These are phyloP conservation scores for Marmota monax DNA, from an alignment of 2,113 vertebrate genomes.

Conservation along the genomic window DNA sequence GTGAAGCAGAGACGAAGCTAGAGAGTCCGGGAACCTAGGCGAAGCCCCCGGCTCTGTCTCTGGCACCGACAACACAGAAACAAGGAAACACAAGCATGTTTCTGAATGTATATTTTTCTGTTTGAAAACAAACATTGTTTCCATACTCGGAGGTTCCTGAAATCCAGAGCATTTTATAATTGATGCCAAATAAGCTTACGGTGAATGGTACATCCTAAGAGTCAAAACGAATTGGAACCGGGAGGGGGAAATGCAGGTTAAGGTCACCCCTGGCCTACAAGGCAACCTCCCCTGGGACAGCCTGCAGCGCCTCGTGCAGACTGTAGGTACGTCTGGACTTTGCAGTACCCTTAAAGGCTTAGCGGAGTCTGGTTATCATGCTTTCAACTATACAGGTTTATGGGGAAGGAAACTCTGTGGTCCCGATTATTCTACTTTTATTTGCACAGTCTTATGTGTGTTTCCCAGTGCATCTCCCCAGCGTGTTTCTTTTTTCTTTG, in stretches of 20 bases:
- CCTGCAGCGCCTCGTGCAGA: background rate
- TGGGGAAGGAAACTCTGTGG: background rate
- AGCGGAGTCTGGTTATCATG: background rate
- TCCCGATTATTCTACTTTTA: background rate
- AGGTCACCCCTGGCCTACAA: background rate
- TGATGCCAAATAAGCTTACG: background rate
- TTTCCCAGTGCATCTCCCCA: background rate
- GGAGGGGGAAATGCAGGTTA: no score
- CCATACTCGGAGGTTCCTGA: background rate
- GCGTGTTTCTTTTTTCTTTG: background rate
- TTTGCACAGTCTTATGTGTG: background rate
- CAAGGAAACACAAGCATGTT: background rate
- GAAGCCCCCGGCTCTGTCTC: background rate
- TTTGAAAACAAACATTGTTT: background rate
- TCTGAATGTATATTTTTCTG: background rate
- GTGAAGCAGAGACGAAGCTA: background rate
- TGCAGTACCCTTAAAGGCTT: background rate
- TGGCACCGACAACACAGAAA: background rate
- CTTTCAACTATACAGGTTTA: background rate
- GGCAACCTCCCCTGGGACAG: accelerated
- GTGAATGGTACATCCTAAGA: background rate
- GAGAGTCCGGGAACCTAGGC: background rate
- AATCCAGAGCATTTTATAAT: background rate
- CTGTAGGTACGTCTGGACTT: accelerated
- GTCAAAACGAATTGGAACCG: background rate